A percentile compares a stretch with the other conserved stretches of the same genome.
Evolutionary conservation across 2,888 invertebrate species (phyloP).

Genomic region (Cheilosia scutellata): DNA sequence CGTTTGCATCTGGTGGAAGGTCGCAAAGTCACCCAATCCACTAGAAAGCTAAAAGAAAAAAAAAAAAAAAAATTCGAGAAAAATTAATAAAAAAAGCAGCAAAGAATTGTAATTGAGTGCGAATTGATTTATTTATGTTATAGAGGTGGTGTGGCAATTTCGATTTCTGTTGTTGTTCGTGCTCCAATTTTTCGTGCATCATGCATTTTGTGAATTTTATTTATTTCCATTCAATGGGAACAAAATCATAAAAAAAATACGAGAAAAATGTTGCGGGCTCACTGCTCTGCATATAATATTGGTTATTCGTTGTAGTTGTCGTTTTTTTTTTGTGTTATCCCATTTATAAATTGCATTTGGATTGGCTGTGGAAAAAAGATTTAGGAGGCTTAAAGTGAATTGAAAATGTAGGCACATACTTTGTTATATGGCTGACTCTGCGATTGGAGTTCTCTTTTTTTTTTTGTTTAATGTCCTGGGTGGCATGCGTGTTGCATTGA

Average conservation of each 20-base stretch:
- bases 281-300: slow-evolving; percentile 72
- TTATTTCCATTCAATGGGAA: slow-evolving; percentile 64
- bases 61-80: slow-evolving; percentile 54
- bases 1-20: slow-evolving; percentile 23
- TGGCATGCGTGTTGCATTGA: slow-evolving; percentile 75
- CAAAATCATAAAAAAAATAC: slow-evolving; percentile 1
- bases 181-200: slow-evolving; percentile 76
- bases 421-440: slow-evolving; percentile 50
- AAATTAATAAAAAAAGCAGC: slow-evolving; percentile 74
- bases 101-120: slow-evolving; percentile 77
- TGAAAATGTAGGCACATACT: slow-evolving; percentile 75
- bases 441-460: slow-evolving; percentile 13
- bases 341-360: slow-evolving; percentile 76
- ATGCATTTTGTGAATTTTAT: slow-evolving; percentile 74
- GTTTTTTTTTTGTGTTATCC: slow-evolving; percentile 36
- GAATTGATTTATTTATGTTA: slow-evolving; percentile 77
- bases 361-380: slow-evolving; percentile 71
- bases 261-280: slow-evolving; percentile 57
- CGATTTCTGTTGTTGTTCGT: slow-evolving; percentile 73
- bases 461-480: slow-evolving; percentile 49
- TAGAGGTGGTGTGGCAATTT: slow-evolving; percentile 47
- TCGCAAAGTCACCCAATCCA: slow-evolving; percentile 50
- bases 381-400: slow-evolving; percentile 75
- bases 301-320: slow-evolving; percentile 24
- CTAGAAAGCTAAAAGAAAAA: slow-evolving; percentile 1